A percentile compares a stretch with the other conserved stretches of the same genome.
phyloP scores from a whole-genome alignment of 2,888 invertebrate genomes.

The Sphecodes monilicornis region DNA sequence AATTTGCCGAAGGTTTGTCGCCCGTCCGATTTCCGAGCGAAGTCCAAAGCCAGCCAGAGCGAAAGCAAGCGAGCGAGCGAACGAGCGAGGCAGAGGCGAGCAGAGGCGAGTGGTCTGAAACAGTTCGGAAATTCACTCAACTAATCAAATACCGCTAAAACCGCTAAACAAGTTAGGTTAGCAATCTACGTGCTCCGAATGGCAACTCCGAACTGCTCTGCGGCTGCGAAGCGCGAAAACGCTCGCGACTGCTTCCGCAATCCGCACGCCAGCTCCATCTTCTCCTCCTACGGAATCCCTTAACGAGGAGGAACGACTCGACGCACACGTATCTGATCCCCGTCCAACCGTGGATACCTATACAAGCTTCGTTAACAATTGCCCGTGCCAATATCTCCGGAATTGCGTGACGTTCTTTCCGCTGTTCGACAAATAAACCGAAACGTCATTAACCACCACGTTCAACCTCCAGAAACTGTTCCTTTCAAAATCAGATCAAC shows the following conservation, averaged over 20 bases:
- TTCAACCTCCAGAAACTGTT: background rate
- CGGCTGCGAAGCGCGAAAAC: conserved; percentile 73
- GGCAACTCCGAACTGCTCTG: conserved; percentile 75
- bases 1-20: conserved; percentile 68
- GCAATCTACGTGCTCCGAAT: conserved; percentile 83
- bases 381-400: background rate
- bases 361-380: conserved; percentile 25
- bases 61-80: background rate
- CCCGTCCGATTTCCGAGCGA: conserved; percentile 56
- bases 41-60: conserved; percentile 48
- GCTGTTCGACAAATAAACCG: background rate
- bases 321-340: conserved; percentile 62
- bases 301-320: conserved; percentile 71
- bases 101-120: conserved; percentile 70
- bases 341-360: conserved; percentile 50
- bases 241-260: conserved; percentile 72
- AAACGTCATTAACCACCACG: background rate
- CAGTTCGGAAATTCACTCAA: conserved; percentile 83
- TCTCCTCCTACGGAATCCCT: conserved; percentile 63
- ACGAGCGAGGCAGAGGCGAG: background rate
- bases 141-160: conserved; percentile 84
- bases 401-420: background rate
- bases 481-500: background rate
- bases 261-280: conserved; percentile 64
- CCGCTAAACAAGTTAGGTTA: conserved; percentile 83